Evolutionary conservation across 2,888 invertebrate species (phyloP).

Genomic region (Drosophila picticornis): DNA sequence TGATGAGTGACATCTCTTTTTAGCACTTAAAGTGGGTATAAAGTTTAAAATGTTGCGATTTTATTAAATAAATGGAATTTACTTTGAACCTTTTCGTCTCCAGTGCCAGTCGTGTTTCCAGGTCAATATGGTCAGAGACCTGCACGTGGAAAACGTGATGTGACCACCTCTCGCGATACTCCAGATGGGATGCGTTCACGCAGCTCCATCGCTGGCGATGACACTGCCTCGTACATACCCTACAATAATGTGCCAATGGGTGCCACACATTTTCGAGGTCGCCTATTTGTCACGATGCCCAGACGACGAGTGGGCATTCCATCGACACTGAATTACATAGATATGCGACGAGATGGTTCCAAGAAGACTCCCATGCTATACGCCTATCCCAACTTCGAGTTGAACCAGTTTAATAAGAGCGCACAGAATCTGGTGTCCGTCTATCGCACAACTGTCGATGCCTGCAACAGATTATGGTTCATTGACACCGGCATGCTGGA

Average conservation of each 20-base stretch:
- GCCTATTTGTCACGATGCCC: slow-evolving; percentile 90
- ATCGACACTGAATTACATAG: slow-evolving; percentile 87
- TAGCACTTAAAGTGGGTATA: not conserved
- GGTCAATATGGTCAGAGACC: slow-evolving; percentile 2
- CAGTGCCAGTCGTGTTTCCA: slow-evolving; percentile 66
- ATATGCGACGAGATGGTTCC: slow-evolving; percentile 81
- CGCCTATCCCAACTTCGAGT: slow-evolving; percentile 82
- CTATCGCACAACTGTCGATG: slow-evolving; percentile 90
- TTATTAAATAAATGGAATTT: not conserved
- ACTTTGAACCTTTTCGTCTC: not conserved
- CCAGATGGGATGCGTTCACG: slow-evolving; percentile 39
- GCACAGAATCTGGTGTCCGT: slow-evolving; percentile 87
- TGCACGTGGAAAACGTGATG: slow-evolving; percentile 42
- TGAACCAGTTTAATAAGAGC: slow-evolving; percentile 78
- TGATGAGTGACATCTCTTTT: too few species aligned
- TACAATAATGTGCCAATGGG: slow-evolving; percentile 85
- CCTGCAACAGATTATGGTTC: slow-evolving; percentile 91
- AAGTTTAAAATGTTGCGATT: too few species aligned
- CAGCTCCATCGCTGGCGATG: not conserved
- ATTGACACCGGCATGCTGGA: slow-evolving; percentile 91
- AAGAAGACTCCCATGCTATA: slow-evolving; percentile 78
- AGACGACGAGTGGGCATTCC: slow-evolving; percentile 89
- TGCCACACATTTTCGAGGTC: slow-evolving; percentile 85
- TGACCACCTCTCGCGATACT: slow-evolving; percentile 62
- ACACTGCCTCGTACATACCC: slow-evolving; percentile 71